phyloP scores from a whole-genome alignment of 35 echinoderm and acorn worm species.

The Amphiura filiformis region DNA sequence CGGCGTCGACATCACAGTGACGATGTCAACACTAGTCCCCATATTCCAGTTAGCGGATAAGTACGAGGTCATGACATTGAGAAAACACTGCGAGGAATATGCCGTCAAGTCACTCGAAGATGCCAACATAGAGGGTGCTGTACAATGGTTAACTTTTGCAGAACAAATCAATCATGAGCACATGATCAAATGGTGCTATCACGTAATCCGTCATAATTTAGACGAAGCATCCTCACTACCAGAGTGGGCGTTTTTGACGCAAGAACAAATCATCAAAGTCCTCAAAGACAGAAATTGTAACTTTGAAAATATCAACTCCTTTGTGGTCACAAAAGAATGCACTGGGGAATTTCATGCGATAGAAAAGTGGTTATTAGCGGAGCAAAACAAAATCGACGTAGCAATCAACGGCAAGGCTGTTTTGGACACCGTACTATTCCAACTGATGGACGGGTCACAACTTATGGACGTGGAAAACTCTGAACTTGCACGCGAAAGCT shows the following conservation, averaged over 20 bases:
- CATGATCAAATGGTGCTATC: constrained; percentile 4
- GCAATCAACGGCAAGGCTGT: not conserved
- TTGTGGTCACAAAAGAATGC: not conserved
- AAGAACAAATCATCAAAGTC: not conserved
- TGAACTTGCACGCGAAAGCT: not conserved
- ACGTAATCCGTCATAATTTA: not conserved
- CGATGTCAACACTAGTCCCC: not conserved
- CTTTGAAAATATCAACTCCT: constrained; percentile 2
- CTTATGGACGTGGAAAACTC: not conserved
- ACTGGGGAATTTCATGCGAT: not conserved
- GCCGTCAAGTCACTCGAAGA: not conserved
- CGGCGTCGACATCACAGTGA: not conserved
- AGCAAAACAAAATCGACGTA: not conserved
- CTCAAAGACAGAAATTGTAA: not conserved
- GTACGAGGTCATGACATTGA: not conserved
- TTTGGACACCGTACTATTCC: not conserved
- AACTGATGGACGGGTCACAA: not conserved
- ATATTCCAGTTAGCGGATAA: not conserved
- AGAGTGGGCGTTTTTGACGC: not conserved
- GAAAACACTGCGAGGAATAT: not conserved
- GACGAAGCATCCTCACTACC: not conserved
- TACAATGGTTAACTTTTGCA: not conserved
- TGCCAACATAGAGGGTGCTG: not conserved
- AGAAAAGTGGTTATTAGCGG: not conserved
- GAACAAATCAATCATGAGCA: not conserved